Conservation (phyloP, 2,888 invertebrate species). For the Drosophila fulvimacula region DNA sequence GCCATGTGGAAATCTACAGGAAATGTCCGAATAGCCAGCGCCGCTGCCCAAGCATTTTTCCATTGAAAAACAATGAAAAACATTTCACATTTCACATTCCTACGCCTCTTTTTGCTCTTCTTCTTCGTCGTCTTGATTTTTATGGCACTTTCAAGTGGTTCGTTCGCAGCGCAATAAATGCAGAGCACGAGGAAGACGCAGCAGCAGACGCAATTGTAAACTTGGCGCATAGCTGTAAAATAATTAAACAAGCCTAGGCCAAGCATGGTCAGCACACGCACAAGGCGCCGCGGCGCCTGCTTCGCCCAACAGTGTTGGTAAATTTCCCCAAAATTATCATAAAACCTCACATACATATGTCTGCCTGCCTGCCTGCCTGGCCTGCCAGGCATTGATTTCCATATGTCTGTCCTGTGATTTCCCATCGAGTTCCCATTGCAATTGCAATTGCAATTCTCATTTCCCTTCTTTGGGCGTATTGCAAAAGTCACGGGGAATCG, state of each 20-base stretch:
- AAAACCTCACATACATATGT: not conserved
- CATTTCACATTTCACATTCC: constrained; percentile 48
- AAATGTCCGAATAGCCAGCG: constrained; percentile 58
- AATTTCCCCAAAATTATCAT: constrained; percentile 7
- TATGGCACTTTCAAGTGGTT: constrained; percentile 62
- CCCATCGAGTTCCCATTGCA: not conserved
- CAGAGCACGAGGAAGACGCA: constrained; percentile 3
- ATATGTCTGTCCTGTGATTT: constrained; percentile 12
- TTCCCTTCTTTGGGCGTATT: not conserved
- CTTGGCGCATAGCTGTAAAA: constrained; percentile 77
- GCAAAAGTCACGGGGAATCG: constrained; percentile 4
- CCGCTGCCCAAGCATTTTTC: constrained; percentile 39
- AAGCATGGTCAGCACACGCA: constrained; percentile 8
- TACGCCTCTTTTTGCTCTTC: constrained; percentile 13
- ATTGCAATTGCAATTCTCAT: not conserved
- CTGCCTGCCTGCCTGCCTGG: not conserved
- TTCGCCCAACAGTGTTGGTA: constrained; percentile 13
- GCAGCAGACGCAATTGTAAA: constrained; percentile 56
- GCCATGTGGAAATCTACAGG: constrained; percentile 77
- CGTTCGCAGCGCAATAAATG: constrained; percentile 24
- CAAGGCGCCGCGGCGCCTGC: constrained; percentile 55
- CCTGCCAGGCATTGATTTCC: not conserved
- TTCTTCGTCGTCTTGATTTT: constrained; percentile 27
- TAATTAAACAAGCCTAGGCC: constrained; percentile 54
- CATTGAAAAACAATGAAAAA: constrained; percentile 50